phyloP scores from a whole-genome alignment of 2,797 vertebrate genomes.

The Sebastes alutus region DNA sequence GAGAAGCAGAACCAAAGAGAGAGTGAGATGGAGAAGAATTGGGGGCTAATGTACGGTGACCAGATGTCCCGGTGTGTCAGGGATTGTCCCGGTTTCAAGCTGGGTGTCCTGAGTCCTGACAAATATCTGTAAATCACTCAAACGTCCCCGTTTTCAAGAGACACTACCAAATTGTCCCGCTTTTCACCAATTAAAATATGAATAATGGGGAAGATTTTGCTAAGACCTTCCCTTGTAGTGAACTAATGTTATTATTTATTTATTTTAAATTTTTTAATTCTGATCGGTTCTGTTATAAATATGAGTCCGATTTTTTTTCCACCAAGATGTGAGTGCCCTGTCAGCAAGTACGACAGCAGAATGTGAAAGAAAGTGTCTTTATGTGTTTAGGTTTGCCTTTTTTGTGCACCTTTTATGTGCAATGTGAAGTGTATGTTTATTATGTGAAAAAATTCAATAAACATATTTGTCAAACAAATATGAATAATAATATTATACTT shows the following conservation, averaged over 20 bases:
- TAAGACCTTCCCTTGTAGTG: too few species aligned
- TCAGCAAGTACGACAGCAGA: too few species aligned
- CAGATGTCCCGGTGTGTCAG: neutral
- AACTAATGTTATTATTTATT: too few species aligned
- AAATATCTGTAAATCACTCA: neutral
- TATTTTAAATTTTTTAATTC: too few species aligned
- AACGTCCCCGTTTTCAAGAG: neutral
- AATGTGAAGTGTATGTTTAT: too few species aligned
- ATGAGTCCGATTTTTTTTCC: too few species aligned
- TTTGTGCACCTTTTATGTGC: too few species aligned
- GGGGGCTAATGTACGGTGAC: neutral
- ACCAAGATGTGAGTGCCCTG: too few species aligned
- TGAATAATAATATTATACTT: neutral
- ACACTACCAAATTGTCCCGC: accelerated
- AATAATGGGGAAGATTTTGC: neutral
- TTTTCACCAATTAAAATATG: neutral
- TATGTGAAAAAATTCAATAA: too few species aligned
- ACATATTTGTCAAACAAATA: neutral
- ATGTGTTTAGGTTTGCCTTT: too few species aligned
- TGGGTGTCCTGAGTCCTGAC: neutral
- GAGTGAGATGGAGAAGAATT: neutral
- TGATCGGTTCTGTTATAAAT: accelerated
- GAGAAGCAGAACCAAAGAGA: conserved; percentile 1
- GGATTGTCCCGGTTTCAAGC: neutral
- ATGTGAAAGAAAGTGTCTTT: too few species aligned